phyloP scores from a whole-genome alignment of 2,113 vertebrate species.

The Gorsachius goisagi region DNA sequence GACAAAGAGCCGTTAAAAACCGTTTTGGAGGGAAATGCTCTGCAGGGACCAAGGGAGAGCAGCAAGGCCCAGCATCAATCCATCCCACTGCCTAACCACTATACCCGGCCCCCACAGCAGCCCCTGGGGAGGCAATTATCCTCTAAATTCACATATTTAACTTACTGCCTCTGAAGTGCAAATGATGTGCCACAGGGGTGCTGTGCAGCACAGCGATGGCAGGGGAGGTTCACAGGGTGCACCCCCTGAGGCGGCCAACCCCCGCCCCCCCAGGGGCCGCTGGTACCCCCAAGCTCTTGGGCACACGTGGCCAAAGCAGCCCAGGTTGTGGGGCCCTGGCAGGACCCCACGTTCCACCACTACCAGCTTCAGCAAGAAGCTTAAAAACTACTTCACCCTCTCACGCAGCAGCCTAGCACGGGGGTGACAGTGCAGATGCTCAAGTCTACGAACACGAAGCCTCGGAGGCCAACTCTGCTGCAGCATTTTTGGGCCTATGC shows the following conservation, averaged over 20 bases:
- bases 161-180: background rate
- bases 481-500: rapidly evolving
- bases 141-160: background rate
- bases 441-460: background rate
- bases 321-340: too few species aligned
- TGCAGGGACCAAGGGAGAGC: background rate
- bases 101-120: rapidly evolving
- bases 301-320: background rate
- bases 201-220: background rate
- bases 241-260: rapidly evolving
- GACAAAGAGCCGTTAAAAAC: background rate
- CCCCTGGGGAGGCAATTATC: background rate
- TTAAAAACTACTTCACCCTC: background rate
- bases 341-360: background rate
- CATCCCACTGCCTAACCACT: background rate
- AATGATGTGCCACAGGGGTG: background rate
- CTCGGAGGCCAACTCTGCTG: background rate
- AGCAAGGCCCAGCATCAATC: background rate
- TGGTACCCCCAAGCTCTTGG: too few species aligned
- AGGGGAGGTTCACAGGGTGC: rapidly evolving
- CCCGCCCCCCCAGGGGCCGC: background rate
- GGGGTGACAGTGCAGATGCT: background rate
- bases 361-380: background rate
- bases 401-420: background rate
- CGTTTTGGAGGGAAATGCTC: background rate